Evolutionary conservation across 2,888 invertebrate genomes (phyloP), one percentile per base, ranked within the genome.

Genomic region (Perizoma flavofasciatum): DNA sequence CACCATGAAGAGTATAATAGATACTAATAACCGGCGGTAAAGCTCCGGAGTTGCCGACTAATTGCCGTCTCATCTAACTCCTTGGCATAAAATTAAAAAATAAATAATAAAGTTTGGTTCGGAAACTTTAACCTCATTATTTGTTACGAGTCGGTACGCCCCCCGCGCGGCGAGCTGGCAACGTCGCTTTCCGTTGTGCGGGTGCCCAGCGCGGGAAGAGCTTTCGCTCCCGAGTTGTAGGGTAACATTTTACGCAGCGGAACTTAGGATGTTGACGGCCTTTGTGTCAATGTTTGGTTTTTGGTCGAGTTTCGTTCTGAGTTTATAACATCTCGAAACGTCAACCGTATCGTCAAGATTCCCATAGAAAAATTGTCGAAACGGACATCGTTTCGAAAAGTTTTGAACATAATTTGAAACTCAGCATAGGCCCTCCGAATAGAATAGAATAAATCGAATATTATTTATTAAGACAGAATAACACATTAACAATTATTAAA

Each of bases 41-140:
- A 63, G 53, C 54, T 51, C 44, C 22, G 9, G 68, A 61, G 56
- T 57, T 55, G 51, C 50, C 63, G 65, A 67, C 63, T 68, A 68
- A 69, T 68, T 70, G 61, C 65, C 60, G 67, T 63, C 62, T 69
- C 49, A 63, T 55, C 57, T 63, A 63, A 69, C 63, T 66, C 51
- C 68, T 63, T 61, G 41, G 67, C 63, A 66, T 66, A 61, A 66
- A 68, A 68, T 68, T 66, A 73, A 77, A 68, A 73, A 86, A 83
- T 82, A 66, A 68, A 68, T 68, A 72, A 68, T 75, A 83, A 84
- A 83, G 82, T 81, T 78, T 79, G 75, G 83, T 82, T 86, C 82
- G 80, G 81, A 88, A 90, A 91, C 88, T 90, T 89, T 90, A 91
- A 90, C 90, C 90, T 91, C 91, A 89, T 90, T 91, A 85, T 66